phyloP scores from a whole-genome alignment of 2,888 invertebrate species.

The Arctia plantaginis region DNA sequence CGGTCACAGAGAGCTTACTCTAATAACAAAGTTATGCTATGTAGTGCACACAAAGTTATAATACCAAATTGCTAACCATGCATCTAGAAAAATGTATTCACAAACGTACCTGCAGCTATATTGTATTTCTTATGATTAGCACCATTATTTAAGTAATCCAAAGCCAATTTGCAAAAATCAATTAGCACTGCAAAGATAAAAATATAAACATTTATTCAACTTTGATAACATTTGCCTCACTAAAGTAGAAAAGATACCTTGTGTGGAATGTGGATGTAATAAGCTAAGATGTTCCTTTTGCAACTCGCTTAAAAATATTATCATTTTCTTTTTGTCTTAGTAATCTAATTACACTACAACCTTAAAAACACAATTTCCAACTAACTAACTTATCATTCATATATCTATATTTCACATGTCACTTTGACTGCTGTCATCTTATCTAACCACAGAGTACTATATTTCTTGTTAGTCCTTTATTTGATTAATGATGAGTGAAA shows the following conservation, averaged over 20 bases:
- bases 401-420: too few species aligned
- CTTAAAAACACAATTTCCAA: not conserved
- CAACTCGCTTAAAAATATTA: slow-evolving; percentile 79
- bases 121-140: slow-evolving; percentile 87
- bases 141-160: slow-evolving; percentile 89
- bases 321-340: slow-evolving; percentile 64
- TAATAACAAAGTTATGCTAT: not conserved
- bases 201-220: not conserved
- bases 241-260: slow-evolving; percentile 58
- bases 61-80: not conserved
- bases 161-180: slow-evolving; percentile 90
- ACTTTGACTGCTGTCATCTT: too few species aligned
- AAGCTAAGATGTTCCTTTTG: slow-evolving; percentile 78
- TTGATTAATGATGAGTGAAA: too few species aligned
- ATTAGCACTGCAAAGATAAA: slow-evolving; percentile 86
- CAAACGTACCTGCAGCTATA: slow-evolving; percentile 86
- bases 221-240: not conserved
- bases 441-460: too few species aligned
- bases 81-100: not conserved
- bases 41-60: not conserved
- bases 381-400: too few species aligned
- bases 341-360: not conserved
- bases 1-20: not conserved
- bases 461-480: too few species aligned
- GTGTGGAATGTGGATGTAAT: slow-evolving; percentile 72